Evolutionary conservation across 2,113 vertebrate species (phyloP).

Genomic region (Mustelus asterias): DNA sequence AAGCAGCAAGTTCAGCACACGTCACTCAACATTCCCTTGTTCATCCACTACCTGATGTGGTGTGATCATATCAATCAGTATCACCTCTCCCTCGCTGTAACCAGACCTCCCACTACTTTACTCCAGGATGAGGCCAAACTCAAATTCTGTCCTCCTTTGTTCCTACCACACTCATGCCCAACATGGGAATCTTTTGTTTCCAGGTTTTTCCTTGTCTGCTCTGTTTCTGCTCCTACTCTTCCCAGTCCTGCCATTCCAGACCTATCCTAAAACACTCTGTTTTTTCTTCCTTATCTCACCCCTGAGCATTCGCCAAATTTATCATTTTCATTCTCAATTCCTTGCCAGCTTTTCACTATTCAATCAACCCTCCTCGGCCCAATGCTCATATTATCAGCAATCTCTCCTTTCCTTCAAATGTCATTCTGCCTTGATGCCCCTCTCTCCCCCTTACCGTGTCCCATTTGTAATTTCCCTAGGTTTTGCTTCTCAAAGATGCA

Average conservation of each 20-base stretch:
- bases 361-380: neutral
- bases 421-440: neutral
- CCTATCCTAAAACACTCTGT: neutral
- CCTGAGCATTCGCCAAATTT: neutral
- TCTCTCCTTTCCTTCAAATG: neutral
- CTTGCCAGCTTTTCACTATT: neutral
- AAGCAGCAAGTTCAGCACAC: neutral
- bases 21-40: neutral
- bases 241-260: neutral
- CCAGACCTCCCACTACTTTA: neutral
- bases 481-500: neutral
- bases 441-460: neutral
- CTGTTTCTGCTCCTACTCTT: neutral
- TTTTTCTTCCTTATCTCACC: neutral
- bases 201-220: neutral
- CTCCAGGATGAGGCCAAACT: neutral
- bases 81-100: neutral
- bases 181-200: neutral
- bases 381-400: neutral
- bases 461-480: neutral
- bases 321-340: neutral
- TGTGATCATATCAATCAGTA: neutral
- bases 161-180: neutral
- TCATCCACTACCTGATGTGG: neutral
- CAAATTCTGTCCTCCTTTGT: neutral